A percentile compares a stretch with the other conserved stretches of the same genome.
These are phyloP conservation scores for Dipodomys stephensi DNA, from an alignment of 2,113 vertebrate genomes.

Conservation along the genomic window DNA sequence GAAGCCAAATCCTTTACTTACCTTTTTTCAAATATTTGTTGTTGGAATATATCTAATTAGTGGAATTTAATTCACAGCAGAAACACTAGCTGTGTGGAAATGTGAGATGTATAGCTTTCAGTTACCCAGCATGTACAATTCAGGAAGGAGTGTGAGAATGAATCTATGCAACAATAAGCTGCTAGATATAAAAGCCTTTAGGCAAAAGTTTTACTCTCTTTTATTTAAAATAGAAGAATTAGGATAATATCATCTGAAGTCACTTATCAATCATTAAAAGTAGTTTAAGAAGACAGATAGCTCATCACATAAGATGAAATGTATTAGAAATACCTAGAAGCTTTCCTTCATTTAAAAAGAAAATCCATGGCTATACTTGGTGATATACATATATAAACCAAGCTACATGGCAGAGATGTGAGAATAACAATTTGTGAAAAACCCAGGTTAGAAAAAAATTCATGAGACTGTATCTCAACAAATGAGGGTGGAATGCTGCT, in stretches of 20 bases:
- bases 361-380: neutral
- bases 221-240: neutral
- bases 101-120: neutral
- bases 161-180: neutral
- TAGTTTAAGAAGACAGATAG: neutral
- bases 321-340: neutral
- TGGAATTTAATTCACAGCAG: neutral
- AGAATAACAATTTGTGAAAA: too few species aligned
- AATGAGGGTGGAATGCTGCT: too few species aligned
- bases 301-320: neutral
- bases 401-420: too few species aligned
- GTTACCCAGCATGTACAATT: neutral
- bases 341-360: neutral
- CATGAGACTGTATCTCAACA: too few species aligned
- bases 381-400: too few species aligned
- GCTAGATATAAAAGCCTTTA: neutral
- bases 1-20: neutral
- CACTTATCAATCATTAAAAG: neutral
- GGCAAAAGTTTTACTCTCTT: neutral
- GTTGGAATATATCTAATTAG: neutral
- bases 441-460: too few species aligned
- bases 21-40: neutral
- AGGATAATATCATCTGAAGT: neutral
- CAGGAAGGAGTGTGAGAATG: neutral
- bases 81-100: neutral